Conservation (phyloP, 2,888 invertebrate species). For the Synanthedon andrenaeformis region DNA sequence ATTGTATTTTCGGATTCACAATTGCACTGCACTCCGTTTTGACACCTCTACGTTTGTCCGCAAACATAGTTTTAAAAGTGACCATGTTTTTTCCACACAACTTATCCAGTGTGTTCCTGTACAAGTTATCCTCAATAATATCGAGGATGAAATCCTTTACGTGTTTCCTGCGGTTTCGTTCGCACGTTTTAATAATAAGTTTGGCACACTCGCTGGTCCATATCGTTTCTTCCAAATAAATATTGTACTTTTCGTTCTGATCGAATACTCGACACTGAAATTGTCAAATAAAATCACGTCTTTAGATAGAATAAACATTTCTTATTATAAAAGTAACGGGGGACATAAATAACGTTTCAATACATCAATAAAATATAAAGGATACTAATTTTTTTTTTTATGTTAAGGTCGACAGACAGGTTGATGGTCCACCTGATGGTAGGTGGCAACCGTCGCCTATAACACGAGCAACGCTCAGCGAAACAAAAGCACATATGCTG, state of each 20-base stretch:
- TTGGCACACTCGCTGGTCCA: constrained; percentile 38
- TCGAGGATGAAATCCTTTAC: constrained; percentile 6
- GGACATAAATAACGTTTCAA: too few relatives aligned
- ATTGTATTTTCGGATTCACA: constrained; percentile 27
- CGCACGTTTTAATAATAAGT: neutral
- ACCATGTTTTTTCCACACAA: constrained; percentile 29
- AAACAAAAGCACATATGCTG: too few relatives aligned
- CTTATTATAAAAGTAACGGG: too few relatives aligned
- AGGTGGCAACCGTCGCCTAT: too few relatives aligned
- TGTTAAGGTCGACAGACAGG: too few relatives aligned
- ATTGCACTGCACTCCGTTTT: constrained; percentile 12
- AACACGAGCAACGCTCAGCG: too few relatives aligned
- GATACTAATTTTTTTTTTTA: too few relatives aligned
- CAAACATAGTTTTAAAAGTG: constrained; percentile 17
- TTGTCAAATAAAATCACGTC: neutral
- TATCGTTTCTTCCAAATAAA: constrained; percentile 65
- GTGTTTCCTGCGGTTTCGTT: neutral
- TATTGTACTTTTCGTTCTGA: constrained; percentile 73
- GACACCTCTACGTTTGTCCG: constrained; percentile 4
- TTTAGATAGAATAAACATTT: too few relatives aligned
- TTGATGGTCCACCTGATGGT: too few relatives aligned
- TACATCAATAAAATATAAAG: too few relatives aligned
- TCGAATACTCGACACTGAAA: constrained; percentile 73
- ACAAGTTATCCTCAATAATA: constrained; percentile 12
- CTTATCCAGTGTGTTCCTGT: constrained; percentile 18